Base-by-base conservation (phyloP, 2,797 vertebrate species). In the Propithecus deckenii region DNA sequence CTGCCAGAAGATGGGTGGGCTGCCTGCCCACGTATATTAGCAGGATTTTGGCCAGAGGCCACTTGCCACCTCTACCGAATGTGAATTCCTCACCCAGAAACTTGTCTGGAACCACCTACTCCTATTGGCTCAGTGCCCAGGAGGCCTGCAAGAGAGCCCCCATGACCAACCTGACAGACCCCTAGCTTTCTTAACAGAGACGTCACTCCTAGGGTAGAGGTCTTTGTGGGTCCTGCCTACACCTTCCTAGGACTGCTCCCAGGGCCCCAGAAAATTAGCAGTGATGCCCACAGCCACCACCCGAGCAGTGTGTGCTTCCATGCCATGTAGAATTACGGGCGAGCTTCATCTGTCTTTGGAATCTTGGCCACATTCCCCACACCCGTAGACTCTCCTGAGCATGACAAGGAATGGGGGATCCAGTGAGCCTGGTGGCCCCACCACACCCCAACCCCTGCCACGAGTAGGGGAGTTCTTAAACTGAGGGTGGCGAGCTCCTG, bases 71-170 rank as follows among this genome's bases (percentile, higher is more conserved):
- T 28, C 18, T 57, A 6, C 10, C 71, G 63, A 86, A 46, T 59
- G 52, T 41, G 52, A 20, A 43, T 76, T 89, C 55, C n/a, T 96
- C n/a, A 69, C 38, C 61, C 25, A 74, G 23, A 41, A 95, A 10
- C 46, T 84, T 71, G 52, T 63, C 48, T 43, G 6, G 71, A 89
- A 86, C 71, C 12, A 85, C 46, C 87, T 48, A 48, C 20, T 18
- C 63, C 35, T 85, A 11, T 67, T 95, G 86, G 84, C 67, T 96
- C 67, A 71, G 28, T 84, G 80, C 71, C 88, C 67, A 81, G 91
- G 80, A 55, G 38, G 25, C 71, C 76, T 86, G 50, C 14, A 43
- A 91, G 59, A 91, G 30, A 67, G 18, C 61, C 25, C 52, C 38
- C 7, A 57, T 6, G 18, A 78, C 46, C 78, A 92, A 35, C 7